Conservation (phyloP, 1,140 invertebrate genomes). For the Hyles vespertilio region DNA sequence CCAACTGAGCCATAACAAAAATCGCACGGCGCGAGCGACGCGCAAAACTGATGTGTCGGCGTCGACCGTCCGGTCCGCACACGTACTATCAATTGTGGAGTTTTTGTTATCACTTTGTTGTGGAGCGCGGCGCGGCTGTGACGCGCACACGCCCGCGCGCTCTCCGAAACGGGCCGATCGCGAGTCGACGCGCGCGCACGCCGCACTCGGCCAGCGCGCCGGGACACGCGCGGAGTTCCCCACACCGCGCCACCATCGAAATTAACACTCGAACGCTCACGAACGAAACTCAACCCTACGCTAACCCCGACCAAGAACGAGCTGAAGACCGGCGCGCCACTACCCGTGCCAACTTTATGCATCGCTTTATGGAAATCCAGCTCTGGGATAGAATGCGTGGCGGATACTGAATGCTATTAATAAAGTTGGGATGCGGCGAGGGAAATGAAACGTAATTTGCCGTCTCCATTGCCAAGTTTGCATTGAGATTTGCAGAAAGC, state of each 20-base stretch:
- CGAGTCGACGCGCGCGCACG: slow-evolving; percentile 21
- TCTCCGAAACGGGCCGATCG: slow-evolving; percentile 37
- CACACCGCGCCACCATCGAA: slow-evolving; percentile 27
- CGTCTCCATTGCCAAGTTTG: slow-evolving; percentile 56
- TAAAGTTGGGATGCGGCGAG: slow-evolving; percentile 43
- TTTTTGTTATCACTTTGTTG: slow-evolving; percentile 66
- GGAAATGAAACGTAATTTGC: slow-evolving; percentile 51
- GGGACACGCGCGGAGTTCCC: slow-evolving; percentile 37
- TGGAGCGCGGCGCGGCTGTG: slow-evolving; percentile 33
- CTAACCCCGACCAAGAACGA: slow-evolving; percentile 7
- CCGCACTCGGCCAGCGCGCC: slow-evolving; percentile 45
- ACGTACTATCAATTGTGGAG: slow-evolving; percentile 50
- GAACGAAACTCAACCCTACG: slow-evolving; percentile 46
- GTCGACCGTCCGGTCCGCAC: slow-evolving; percentile 6
- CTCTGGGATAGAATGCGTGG: slow-evolving; percentile 27
- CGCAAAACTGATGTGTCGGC: slow-evolving; percentile 24
- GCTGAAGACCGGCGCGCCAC: too few relatives aligned
- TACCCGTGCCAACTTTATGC: slow-evolving; percentile 12
- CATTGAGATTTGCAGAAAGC: slow-evolving; percentile 38
- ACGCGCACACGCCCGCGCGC: slow-evolving; percentile 48
- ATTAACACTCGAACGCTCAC: slow-evolving; percentile 37
- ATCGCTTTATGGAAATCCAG: slow-evolving; percentile 16
- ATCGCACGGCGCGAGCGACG: slow-evolving; percentile 24
- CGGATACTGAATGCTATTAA: slow-evolving; percentile 49
- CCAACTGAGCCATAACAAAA: slow-evolving; percentile 48